These are phyloP conservation scores for Apostichopus leukothele DNA, from an alignment of 53 echinoderm and acorn worm genomes.

Conservation along the genomic window DNA sequence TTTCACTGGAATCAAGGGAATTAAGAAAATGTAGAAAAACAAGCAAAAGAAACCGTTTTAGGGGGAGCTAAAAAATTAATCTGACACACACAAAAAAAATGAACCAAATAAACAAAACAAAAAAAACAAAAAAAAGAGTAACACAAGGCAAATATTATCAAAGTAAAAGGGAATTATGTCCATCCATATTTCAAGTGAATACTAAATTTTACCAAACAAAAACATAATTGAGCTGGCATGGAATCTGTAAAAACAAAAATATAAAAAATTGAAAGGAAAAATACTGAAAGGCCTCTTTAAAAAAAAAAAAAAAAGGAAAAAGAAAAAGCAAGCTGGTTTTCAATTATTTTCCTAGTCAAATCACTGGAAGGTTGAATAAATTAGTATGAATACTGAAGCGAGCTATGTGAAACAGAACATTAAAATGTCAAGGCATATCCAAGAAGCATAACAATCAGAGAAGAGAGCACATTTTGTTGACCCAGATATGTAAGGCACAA, in stretches of 20 bases:
- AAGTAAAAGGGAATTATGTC: slow-evolving; percentile 16
- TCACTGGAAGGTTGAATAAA: slow-evolving; percentile 47
- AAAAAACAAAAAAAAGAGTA: background rate
- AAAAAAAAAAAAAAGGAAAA: background rate
- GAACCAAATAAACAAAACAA: too few relatives aligned
- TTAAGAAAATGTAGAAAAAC: slow-evolving; percentile 25
- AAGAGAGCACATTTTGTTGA: slow-evolving; percentile 39
- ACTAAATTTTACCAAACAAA: slow-evolving; percentile 30
- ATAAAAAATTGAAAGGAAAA: slow-evolving; percentile 39
- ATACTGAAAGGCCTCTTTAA: slow-evolving; percentile 42
- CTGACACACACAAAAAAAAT: background rate
- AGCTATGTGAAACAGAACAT: slow-evolving; percentile 34
- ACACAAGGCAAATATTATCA: slow-evolving; percentile 26
- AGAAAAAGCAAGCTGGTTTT: slow-evolving; percentile 33
- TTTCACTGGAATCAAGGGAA: slow-evolving; percentile 46
- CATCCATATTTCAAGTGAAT: slow-evolving; percentile 45
- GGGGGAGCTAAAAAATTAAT: slow-evolving; percentile 12
- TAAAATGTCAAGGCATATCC: slow-evolving; percentile 42
- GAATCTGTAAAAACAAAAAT: slow-evolving; percentile 33
- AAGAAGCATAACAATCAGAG: slow-evolving; percentile 21
- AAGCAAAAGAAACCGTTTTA: background rate
- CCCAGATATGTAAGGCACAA: slow-evolving; percentile 41
- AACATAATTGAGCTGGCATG: slow-evolving; percentile 41
- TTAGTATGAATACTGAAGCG: slow-evolving; percentile 46
- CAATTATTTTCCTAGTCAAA: slow-evolving; percentile 31